Evolutionary conservation across 2,113 vertebrate genomes (phyloP).

Genomic region (Petaurus breviceps): DNA sequence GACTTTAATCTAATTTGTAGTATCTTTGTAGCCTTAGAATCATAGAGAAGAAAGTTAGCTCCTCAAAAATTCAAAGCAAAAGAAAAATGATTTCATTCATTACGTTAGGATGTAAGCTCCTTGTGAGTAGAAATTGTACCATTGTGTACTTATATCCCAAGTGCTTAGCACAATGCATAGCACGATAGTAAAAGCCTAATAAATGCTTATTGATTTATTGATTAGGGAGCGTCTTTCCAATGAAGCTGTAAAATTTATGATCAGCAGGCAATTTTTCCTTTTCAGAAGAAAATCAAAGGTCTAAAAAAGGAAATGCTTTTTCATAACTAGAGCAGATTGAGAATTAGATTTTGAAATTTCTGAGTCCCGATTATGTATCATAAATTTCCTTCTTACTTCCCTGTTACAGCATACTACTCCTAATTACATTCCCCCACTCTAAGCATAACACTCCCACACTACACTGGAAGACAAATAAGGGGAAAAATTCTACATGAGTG

Average conservation of each 20-base stretch:
- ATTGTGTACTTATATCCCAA: too few species aligned
- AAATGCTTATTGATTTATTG: too few species aligned
- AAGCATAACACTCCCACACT: neutral
- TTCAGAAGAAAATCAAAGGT: slow-evolving; percentile 3
- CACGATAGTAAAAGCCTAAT: too few species aligned
- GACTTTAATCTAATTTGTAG: neutral
- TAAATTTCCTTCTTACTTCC: neutral
- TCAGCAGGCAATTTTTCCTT: neutral
- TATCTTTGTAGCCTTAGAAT: neutral
- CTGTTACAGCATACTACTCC: neutral
- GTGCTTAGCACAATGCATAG: too few species aligned
- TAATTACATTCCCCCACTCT: neutral
- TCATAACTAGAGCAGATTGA: neutral
- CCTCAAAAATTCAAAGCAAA: neutral
- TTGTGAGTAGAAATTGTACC: too few species aligned
- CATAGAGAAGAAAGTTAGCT: neutral
- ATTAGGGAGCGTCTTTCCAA: accelerated
- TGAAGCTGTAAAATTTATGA: neutral
- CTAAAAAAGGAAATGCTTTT: neutral
- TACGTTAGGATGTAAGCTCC: too few species aligned
- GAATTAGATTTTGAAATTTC: slow-evolving; percentile 29
- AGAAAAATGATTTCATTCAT: neutral
- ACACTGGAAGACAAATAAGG: too few species aligned
- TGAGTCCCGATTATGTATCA: slow-evolving; percentile 8
- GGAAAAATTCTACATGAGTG: neutral